A percentile compares a stretch with the other conserved stretches of the same genome.
These are phyloP conservation scores for Bugulina stolonifera DNA, from an alignment of 2,888 invertebrate species.

Conservation along the genomic window DNA sequence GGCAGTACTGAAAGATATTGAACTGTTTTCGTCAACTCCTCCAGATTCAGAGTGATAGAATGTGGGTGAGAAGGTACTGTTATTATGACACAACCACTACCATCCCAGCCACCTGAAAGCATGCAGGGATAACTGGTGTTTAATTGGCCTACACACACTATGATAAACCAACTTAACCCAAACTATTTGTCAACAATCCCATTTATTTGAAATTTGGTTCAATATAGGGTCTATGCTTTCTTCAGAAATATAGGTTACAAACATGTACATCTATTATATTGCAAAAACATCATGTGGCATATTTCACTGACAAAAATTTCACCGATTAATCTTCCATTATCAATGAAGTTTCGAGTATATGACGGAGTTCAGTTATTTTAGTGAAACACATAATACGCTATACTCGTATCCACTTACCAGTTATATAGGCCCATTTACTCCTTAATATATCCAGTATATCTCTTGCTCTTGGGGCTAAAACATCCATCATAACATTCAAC, in stretches of 20 bases:
- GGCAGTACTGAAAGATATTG: background rate
- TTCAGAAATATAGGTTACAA: no score
- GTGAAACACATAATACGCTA: background rate
- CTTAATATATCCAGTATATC: conserved; percentile 40
- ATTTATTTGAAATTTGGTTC: no score
- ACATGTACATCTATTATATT: no score
- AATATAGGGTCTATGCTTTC: no score
- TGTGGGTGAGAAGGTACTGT: background rate
- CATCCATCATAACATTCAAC: background rate
- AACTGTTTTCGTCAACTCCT: conserved; percentile 1
- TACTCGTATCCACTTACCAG: conserved; percentile 38
- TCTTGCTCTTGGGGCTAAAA: conserved; percentile 36
- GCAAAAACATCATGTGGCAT: no score
- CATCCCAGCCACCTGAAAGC: background rate
- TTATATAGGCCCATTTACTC: conserved; percentile 38
- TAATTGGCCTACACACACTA: background rate
- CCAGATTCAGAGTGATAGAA: background rate
- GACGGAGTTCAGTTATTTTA: no score
- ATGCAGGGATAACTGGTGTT: background rate
- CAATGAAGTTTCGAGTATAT: no score
- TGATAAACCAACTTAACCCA: no score
- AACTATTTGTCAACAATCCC: no score
- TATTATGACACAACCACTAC: conserved; percentile 3
- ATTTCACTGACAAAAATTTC: no score
- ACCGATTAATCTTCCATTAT: no score